These are phyloP conservation scores for Geotrypetes seraphini DNA, from an alignment of 2,797 vertebrate genomes.

Conservation along the genomic window DNA sequence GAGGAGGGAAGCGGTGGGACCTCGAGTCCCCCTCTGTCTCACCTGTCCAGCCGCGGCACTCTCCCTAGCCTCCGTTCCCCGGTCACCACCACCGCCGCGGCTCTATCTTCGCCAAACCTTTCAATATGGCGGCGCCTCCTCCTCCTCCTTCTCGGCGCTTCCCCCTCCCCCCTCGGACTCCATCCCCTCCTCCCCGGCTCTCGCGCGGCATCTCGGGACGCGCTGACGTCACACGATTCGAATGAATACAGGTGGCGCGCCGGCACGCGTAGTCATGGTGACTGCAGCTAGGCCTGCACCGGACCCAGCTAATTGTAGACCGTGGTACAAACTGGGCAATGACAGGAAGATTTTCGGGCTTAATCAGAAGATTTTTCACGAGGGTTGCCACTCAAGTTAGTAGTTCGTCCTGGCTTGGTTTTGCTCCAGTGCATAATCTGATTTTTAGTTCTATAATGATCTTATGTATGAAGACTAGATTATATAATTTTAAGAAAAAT, in stretches of 20 bases:
- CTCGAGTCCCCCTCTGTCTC: background rate
- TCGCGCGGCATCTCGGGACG: constrained; percentile 33
- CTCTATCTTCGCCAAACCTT: constrained; percentile 9
- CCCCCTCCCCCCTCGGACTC: background rate
- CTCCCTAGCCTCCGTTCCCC: constrained; percentile 1
- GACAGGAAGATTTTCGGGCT: too few species aligned
- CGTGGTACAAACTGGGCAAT: too few species aligned
- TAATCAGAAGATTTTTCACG: too few species aligned
- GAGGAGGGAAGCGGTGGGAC: constrained; percentile 6
- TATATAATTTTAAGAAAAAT: too few species aligned
- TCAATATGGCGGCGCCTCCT: constrained; percentile 33
- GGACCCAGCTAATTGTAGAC: too few species aligned
- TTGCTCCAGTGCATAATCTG: too few species aligned
- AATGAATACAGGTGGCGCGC: constrained; percentile 54
- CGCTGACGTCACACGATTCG: constrained; percentile 40
- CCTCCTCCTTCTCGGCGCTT: constrained; percentile 3
- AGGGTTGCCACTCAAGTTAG: too few species aligned
- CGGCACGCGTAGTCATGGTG: constrained; percentile 25
- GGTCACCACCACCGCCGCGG: too few species aligned
- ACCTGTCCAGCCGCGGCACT: background rate
- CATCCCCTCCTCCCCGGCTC: constrained; percentile 4
- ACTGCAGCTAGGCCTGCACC: background rate
- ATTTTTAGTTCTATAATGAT: too few species aligned
- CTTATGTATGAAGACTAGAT: too few species aligned
- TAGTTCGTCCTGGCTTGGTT: too few species aligned